Conservation (phyloP, 2,888 invertebrate species). For the Tenthredo amoena region DNA sequence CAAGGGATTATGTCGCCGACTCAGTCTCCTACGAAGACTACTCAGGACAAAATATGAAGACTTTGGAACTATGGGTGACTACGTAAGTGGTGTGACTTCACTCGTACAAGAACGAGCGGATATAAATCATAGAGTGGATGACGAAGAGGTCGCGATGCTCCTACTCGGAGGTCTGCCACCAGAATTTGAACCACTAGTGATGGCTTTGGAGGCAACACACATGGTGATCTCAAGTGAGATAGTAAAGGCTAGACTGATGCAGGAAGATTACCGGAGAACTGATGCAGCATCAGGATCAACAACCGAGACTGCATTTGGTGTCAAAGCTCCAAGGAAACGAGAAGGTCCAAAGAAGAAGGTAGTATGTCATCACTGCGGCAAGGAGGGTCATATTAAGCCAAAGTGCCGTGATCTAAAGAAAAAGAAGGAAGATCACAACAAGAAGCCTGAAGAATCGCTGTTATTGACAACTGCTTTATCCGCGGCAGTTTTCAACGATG, state of each 20-base stretch:
- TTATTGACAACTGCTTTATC: background rate
- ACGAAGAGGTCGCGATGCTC: conserved; percentile 61
- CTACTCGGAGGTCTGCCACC: conserved; percentile 58
- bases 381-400: background rate
- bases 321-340: background rate
- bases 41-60: conserved; percentile 41
- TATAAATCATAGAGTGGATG: conserved; percentile 57
- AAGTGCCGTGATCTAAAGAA: conserved; percentile 7
- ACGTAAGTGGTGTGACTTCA: conserved; percentile 60
- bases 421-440: background rate
- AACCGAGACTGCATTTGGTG: background rate
- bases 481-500: background rate
- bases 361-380: background rate
- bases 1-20: conserved; percentile 57
- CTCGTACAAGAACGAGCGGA: conserved; percentile 57
- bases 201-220: conserved; percentile 47
- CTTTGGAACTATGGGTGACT: conserved; percentile 57
- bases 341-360: background rate
- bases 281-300: background rate
- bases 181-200: conserved; percentile 57
- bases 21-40: conserved; percentile 54
- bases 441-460: background rate
- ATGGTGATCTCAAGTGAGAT: conserved; percentile 42
- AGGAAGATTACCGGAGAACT: conserved; percentile 23
- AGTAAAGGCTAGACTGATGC: conserved; percentile 37